A percentile compares a stretch with the other conserved stretches of the same genome.
phyloP scores from a whole-genome alignment of 2,113 vertebrate species.

The Taxidea taxus region DNA sequence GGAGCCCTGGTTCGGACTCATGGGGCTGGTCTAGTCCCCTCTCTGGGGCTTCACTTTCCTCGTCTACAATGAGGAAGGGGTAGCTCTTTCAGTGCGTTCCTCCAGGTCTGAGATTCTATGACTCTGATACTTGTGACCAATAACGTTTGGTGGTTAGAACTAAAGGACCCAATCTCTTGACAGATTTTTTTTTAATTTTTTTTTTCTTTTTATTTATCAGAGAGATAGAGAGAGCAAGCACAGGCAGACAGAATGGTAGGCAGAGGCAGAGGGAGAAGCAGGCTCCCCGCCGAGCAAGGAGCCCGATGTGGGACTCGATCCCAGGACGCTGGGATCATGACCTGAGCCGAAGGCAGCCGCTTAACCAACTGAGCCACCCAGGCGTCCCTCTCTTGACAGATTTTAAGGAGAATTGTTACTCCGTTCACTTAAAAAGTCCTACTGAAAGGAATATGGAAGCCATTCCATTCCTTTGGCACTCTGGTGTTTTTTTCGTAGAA shows the following conservation, averaged over 20 bases:
- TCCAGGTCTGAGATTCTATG: not conserved
- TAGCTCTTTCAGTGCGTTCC: not conserved
- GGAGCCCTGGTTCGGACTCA: not conserved
- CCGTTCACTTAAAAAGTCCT: not conserved
- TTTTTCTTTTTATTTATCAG: too few species aligned
- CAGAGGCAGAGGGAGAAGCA: too few species aligned
- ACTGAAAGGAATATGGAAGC: accelerated
- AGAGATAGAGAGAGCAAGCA: too few species aligned
- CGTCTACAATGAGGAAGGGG: not conserved
- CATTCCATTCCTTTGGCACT: accelerated
- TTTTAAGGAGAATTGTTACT: not conserved
- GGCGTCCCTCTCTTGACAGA: not conserved
- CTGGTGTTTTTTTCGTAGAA: not conserved
- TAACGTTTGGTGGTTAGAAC: not conserved
- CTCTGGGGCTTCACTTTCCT: not conserved
- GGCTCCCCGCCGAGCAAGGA: too few species aligned
- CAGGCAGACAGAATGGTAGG: too few species aligned
- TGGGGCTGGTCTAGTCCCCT: not conserved
- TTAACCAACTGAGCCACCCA: too few species aligned
- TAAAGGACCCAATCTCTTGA: not conserved
- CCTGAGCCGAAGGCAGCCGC: too few species aligned
- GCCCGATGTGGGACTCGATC: too few species aligned
- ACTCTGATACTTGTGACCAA: not conserved
- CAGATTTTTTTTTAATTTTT: too few species aligned
- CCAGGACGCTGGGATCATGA: too few species aligned